Conservation (phyloP, 64 coral and sea anemone genomes). For the Porites australiensis region DNA sequence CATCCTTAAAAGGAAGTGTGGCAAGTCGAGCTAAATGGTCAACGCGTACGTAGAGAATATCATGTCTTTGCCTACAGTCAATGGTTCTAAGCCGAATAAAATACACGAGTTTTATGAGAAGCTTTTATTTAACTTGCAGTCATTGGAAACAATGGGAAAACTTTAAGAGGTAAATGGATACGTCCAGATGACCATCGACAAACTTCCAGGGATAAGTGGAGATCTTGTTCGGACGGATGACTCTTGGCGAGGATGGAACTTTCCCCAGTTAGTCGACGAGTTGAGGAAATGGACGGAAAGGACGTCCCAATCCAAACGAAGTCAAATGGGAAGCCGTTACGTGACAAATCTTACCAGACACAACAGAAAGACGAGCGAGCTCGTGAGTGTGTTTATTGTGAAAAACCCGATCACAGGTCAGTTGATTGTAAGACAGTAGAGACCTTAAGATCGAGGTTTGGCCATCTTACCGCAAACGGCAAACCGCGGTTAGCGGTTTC, state of each 20-base stretch:
- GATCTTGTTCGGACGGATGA: conserved; percentile 62
- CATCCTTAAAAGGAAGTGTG: not conserved
- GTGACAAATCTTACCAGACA: not conserved
- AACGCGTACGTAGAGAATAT: conserved; percentile 10
- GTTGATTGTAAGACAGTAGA: conserved; percentile 56
- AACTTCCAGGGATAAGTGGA: conserved; percentile 51
- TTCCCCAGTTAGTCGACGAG: conserved; percentile 51
- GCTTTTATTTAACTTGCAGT: conserved; percentile 35
- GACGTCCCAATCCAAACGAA: conserved; percentile 34
- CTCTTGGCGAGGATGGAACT: conserved; percentile 58
- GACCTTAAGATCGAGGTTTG: conserved; percentile 44
- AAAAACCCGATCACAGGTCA: conserved; percentile 34
- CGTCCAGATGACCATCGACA: conserved; percentile 59
- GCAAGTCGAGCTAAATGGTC: not conserved
- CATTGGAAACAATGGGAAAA: conserved; percentile 61
- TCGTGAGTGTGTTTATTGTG: conserved; percentile 59
- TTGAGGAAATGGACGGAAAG: conserved; percentile 60
- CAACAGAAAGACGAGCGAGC: not conserved
- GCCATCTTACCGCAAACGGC: conserved; percentile 15
- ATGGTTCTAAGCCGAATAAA: not conserved
- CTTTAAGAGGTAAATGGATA: conserved; percentile 53
- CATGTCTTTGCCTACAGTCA: not conserved
- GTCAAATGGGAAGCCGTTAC: not conserved
- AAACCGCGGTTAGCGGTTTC: too few species aligned
- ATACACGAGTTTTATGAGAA: not conserved